These are phyloP conservation scores for Scolopax mira DNA, from an alignment of 2,113 vertebrate species.

Conservation along the genomic window DNA sequence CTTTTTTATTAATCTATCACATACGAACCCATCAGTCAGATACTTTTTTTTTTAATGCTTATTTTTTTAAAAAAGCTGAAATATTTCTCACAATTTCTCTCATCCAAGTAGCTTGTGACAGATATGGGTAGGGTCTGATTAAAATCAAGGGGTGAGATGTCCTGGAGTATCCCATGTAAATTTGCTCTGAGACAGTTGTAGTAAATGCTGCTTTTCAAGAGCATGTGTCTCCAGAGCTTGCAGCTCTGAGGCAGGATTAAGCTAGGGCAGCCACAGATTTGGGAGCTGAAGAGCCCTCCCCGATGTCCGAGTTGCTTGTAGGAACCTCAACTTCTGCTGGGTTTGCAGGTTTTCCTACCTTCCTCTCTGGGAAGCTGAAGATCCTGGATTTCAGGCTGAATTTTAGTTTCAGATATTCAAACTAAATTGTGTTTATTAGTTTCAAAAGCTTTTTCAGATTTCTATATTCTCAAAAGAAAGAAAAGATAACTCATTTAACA, in stretches of 20 bases:
- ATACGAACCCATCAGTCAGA: not conserved
- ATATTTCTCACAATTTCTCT: not conserved
- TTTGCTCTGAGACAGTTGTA: not conserved
- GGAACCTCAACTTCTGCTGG: not conserved
- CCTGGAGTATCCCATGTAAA: not conserved
- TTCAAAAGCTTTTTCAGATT: not conserved
- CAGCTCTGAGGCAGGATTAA: not conserved
- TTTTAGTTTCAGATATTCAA: not conserved
- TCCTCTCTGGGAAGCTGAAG: not conserved
- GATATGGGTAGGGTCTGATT: not conserved
- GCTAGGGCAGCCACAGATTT: not conserved
- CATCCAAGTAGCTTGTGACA: not conserved
- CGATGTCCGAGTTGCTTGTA: rapidly evolving
- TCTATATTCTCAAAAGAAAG: not conserved
- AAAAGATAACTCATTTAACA: not conserved
- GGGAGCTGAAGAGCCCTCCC: not conserved
- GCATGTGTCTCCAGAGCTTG: not conserved
- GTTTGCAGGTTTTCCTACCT: not conserved
- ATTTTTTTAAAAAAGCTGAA: not conserved
- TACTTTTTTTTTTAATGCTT: not conserved
- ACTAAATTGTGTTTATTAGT: not conserved
- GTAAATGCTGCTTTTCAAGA: not conserved
- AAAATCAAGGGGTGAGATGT: not conserved
- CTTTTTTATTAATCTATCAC: not conserved
- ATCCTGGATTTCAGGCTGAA: not conserved